Evolutionary conservation across 2,797 vertebrate species (phyloP), one percentile per base, ranked within the genome.

Genomic region (Euthynnus affinis): DNA sequence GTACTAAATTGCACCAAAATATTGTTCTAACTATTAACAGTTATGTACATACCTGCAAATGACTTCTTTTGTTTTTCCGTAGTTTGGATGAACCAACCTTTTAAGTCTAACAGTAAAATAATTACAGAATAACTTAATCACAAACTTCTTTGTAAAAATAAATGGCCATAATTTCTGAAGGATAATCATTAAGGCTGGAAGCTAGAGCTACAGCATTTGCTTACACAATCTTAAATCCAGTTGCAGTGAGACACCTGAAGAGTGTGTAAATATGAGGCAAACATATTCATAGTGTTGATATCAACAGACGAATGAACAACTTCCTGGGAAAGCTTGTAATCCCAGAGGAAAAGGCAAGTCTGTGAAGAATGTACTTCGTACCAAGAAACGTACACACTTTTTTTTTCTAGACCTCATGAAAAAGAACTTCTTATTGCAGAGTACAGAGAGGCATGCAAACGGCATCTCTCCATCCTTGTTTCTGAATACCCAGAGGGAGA

Each of bases 321-420:
- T 86, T 89, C 85, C 75, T 63, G 83, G 66, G 81, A 89, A 89
- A 80, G 65, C 71, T 73, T 84, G 34, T 85, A 75, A 74, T 90
- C 90, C 84, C 89, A 71, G 46, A 70, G 87, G 87, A 82, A 65
- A 75, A 84, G 69, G 86, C 56, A 61, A 78, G 62, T 23, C 58
- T 87, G 71, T 85, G 81, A 86, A 87, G 42, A 88, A 75, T 75
- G 77, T 74, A 64, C 77, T 72, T 58, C 15, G 4, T 34, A 72
- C 70, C 37, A 66, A 82, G 69, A 78, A 81, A 87, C 77, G 78
- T 22, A 81, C 72, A 82, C 55, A 68, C 61, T 56, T 64, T 62
- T 51, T 77, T 76, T 65, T 69, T 71, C 55, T 44, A 59, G 46
- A 63, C 52, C 78, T 66, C 78, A 65, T 73, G n/a, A 79, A 82